Percentiles rank a stretch among this genome's conserved stretches.
phyloP scores from a whole-genome alignment of 2,888 invertebrate genomes.

The Malachius bipustulatus region DNA sequence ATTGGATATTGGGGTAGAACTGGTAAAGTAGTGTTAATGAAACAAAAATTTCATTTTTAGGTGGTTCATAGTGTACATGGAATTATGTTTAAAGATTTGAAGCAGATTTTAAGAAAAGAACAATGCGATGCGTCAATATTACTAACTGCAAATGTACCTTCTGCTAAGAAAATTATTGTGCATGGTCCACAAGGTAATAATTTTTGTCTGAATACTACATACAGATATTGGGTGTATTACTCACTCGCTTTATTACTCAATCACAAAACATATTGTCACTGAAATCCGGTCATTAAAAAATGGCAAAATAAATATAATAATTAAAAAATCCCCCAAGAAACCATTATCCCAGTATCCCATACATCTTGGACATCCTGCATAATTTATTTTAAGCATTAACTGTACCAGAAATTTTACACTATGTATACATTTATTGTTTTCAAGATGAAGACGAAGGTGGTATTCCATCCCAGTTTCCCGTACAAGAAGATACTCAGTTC shows the following conservation, averaged over 20 bases:
- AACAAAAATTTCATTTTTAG: conserved; percentile 37
- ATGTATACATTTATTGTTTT: conserved; percentile 8
- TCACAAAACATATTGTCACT: neutral
- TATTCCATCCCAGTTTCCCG: conserved; percentile 96
- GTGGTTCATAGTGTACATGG: conserved; percentile 97
- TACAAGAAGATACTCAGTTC: conserved; percentile 96
- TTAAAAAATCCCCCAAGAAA: conserved; percentile 6
- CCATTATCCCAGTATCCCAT: too few species aligned
- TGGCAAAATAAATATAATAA: conserved; percentile 1
- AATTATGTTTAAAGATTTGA: conserved; percentile 98
- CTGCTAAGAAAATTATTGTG: conserved; percentile 96
- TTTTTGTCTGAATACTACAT: too few species aligned
- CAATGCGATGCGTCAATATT: conserved; percentile 98
- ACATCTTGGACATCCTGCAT: too few species aligned
- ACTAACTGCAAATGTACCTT: conserved; percentile 96
- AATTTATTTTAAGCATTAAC: too few species aligned
- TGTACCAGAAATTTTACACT: neutral
- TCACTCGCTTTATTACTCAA: too few species aligned
- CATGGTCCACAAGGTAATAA: conserved; percentile 72
- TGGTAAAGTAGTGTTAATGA: neutral
- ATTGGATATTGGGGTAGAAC: too few species aligned
- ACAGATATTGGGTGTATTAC: too few species aligned
- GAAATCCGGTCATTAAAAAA: conserved; percentile 1
- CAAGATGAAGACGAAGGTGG: conserved; percentile 77
- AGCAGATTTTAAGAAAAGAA: conserved; percentile 95